Evolutionary conservation across 2,888 invertebrate genomes (phyloP).

Genomic region (Pseudococcus longispinus): DNA sequence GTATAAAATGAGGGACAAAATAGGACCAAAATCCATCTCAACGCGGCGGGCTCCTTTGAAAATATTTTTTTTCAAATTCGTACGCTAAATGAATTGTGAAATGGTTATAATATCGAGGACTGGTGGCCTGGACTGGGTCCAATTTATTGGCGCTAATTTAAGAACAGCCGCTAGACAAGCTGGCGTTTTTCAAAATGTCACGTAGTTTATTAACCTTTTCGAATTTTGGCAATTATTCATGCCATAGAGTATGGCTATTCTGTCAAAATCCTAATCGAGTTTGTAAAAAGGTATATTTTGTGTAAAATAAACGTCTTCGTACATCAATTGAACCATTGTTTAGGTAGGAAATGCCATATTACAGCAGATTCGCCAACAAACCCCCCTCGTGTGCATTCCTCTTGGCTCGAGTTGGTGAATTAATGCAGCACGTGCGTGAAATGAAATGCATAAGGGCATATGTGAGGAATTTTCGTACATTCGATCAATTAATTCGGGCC

Average conservation of each 20-base stretch:
- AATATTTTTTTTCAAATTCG: conserved; percentile 8
- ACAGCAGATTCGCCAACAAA: neutral
- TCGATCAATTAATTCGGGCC: neutral
- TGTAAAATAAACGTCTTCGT: neutral
- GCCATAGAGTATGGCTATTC: neutral
- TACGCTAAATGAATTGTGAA: conserved; percentile 38
- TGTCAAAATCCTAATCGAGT: conserved; percentile 29
- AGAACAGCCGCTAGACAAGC: conserved; percentile 37
- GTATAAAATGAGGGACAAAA: too few species aligned
- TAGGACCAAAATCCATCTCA: neutral
- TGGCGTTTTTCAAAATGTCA: conserved; percentile 36
- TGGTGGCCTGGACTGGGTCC: neutral
- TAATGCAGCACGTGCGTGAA: neutral
- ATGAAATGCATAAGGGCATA: neutral
- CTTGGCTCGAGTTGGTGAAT: neutral
- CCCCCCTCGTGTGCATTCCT: neutral
- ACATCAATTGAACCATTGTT: neutral
- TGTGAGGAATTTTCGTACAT: neutral
- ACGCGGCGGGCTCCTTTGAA: neutral
- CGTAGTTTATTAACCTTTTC: conserved; percentile 39
- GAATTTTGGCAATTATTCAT: conserved; percentile 46
- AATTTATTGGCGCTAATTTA: conserved; percentile 43
- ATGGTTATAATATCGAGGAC: conserved; percentile 12
- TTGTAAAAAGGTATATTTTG: conserved; percentile 9
- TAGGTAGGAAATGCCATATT: neutral